Evolutionary conservation across 1,140 invertebrate species (phyloP), one percentile per base, ranked within the genome.

Genomic region (Pseudomyrmex gracilis): DNA sequence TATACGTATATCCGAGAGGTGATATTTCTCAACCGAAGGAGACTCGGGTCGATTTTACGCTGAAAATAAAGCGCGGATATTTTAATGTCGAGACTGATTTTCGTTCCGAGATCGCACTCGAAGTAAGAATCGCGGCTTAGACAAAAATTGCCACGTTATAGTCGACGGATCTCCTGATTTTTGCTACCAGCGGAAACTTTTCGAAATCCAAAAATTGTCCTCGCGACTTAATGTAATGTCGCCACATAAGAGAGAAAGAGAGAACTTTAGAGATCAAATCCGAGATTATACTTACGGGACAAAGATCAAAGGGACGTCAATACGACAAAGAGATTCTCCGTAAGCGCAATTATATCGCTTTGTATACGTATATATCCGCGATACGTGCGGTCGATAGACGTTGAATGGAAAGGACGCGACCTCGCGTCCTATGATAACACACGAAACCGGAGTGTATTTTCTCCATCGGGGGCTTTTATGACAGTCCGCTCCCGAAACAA

Each of bases 261-360:
- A 86, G 67, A 82, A 60, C 55, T 84, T 84, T 63, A 55, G 57
- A 55, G 57, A 87, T 84, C 68, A 45, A 84, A 84, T 61, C 47
- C 24, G 20, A 15, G 63, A 87, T 84, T 84, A 67, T 58, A 57
- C 20, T 8, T 67, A 22, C 10, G 8, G 13, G 5, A 22, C 20
- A 84, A 82, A 83, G 73, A 71, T 87, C 57, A 74, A 76, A 83
- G 58, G 68, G 51, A 80, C 55, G 47, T 57, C 57, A 60, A 34
- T 2, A 34, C 4, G 43, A 55, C 57, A 20, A 43, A 47, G 43
- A 13, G 34, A 57, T 73, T 5, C 53, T 47, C 3, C 66, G 74
- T 87, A 66, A 84, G 20, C 17, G 53, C 61, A 87, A 87, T 87
- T 87, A 80, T 87, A 61, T 73, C 49, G 13, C 71, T 49, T 43